Evolutionary conservation across 2,888 invertebrate genomes (phyloP), one percentile per base, ranked within the genome.

Genomic region (Cotesia congregata): DNA sequence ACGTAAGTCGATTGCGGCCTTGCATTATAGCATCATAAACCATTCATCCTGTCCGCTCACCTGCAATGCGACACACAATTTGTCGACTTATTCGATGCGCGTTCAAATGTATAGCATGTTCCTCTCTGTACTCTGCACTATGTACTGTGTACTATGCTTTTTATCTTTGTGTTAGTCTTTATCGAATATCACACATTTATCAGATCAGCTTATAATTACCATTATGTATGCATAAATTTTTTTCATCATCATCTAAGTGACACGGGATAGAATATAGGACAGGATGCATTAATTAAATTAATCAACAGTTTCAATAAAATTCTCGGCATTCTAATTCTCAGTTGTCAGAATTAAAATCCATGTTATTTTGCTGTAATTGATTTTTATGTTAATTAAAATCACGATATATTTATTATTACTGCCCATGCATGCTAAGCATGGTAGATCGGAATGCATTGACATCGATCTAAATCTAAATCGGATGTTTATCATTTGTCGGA

Each of bases 21-120:
- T 88, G 88, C 86, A 85, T 87, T 86, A 87, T 85, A 85, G 82
- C 87, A 84, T 86, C 86, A 87, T 87, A 85, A 87, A 50, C 85
- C 86, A 86, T 86, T 87, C 86, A 85, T 87, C 85, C 87, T 86
- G 85, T 86, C 86, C 87, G 84, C 85, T 88, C 87, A 88, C 87
- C 88, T 87, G 87, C 86, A 86, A 85, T 86, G 86, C 85, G 85
- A 84, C 85, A 84, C 82, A 81, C 83, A 82, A 84, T 83, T 85
- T 83, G 83, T 84, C 80, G 78, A 82, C 75, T 79, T 30, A 30
- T 30, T 77, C 83, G 82, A 83, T 81, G 77, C 78, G 76, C 78
- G 76, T 75, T 77, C 78, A 77, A 78, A 62, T 76, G 67, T 38
- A 62, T 17, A 64, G 30, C 72, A 61, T 59, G 68, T 69, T 62